Conservation (phyloP, 2,797 vertebrate species). For the Cheirogaleus major region DNA sequence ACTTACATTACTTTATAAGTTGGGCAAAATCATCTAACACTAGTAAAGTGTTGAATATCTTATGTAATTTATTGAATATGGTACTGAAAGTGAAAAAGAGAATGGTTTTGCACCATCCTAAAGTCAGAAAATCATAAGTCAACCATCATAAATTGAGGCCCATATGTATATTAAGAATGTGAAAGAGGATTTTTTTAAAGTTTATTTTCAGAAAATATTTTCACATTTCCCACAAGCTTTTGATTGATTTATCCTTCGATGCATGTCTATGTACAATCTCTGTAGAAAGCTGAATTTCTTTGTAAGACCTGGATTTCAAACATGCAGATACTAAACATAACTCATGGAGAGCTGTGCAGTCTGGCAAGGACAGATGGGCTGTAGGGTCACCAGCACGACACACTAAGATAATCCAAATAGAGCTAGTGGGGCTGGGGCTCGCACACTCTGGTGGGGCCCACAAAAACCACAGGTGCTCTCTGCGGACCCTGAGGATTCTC, state of each 20-base stretch:
- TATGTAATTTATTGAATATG: background rate
- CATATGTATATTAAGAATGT: background rate
- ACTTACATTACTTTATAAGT: background rate
- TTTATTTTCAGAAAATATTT: constrained; percentile 15
- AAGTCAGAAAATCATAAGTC: background rate
- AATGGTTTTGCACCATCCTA: background rate
- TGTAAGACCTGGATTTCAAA: background rate
- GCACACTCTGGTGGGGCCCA: background rate
- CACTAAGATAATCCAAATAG: background rate
- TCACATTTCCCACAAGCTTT: constrained; percentile 20
- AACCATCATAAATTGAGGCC: background rate
- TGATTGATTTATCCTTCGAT: background rate
- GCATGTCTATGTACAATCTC: background rate
- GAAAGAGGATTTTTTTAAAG: background rate
- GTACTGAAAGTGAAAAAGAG: background rate
- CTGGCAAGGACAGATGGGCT: background rate
- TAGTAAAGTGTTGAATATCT: background rate
- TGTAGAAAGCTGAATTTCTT: background rate
- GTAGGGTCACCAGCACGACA: accelerated
- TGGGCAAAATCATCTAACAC: background rate
- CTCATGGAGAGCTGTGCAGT: background rate
- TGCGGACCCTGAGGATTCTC: no score
- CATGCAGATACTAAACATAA: background rate
- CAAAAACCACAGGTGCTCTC: background rate
- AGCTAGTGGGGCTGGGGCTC: background rate